Percentiles rank a stretch among this genome's conserved stretches.
Evolutionary conservation across 2,113 vertebrate species (phyloP).

Genomic region (Equus quagga): DNA sequence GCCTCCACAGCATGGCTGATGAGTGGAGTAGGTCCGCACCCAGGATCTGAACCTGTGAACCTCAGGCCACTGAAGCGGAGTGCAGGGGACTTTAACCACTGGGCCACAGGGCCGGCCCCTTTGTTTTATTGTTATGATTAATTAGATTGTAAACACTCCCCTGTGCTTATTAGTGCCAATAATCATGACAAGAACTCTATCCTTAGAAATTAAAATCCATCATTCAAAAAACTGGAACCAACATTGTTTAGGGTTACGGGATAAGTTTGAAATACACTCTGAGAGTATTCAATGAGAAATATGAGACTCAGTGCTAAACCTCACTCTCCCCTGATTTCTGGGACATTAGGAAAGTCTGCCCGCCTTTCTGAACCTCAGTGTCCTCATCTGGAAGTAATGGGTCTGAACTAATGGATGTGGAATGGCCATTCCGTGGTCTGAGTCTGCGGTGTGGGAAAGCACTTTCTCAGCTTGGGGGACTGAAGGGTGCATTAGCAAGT

Average conservation of each 20-base stretch:
- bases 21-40: no score
- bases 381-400: neutral
- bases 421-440: neutral
- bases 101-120: no score
- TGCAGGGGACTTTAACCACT: no score
- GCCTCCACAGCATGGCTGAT: no score
- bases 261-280: neutral
- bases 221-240: neutral
- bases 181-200: neutral
- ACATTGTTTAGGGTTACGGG: neutral
- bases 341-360: neutral
- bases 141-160: neutral
- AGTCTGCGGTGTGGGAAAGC: neutral
- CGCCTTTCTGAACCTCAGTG: neutral
- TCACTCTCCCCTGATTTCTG: neutral
- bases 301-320: neutral
- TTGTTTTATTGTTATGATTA: neutral
- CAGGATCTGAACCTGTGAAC: no score
- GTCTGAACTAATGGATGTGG: neutral
- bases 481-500: neutral
- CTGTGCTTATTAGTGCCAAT: neutral
- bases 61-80: no score
- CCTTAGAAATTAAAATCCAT: conserved; percentile 1
- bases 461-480: neutral
- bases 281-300: neutral